Base-by-base conservation (phyloP, 1,140 invertebrate species). In the Belonocnema kinseyi region DNA sequence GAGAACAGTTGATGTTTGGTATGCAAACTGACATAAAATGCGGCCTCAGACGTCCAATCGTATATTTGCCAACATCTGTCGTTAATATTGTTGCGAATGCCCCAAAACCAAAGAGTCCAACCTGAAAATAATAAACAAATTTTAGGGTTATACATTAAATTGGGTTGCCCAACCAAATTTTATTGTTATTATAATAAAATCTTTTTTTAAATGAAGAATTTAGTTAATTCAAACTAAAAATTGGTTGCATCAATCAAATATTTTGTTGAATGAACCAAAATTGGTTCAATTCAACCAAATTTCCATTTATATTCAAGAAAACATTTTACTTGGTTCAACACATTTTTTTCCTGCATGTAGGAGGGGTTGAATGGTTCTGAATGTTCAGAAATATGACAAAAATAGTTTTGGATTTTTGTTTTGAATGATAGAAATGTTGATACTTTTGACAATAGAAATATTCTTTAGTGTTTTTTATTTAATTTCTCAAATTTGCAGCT, bases 51-150 rank as follows among this genome's bases (percentile, higher is more conserved):
- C 98, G 93, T 40, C 98, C 98, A 77, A 99, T 95, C 2, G 95
- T 95, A 85, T 98, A 98, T 90, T 99, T 99, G 26, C 95, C 96
- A 82, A 98, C 94, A 85, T 98, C 97, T 6, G 97, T 98, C 10
- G 95, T 94, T 16, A 97, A 90, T 89, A 97, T 96, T 70, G 95
- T 96, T 77, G 95, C 94, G 2, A 94, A 94, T n/a, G 95, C 95
- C 0, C 97, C 97, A 89, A 98, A 98, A 50, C 95, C 94, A 86
- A 98, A 98, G 0, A 97, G 90, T 2, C 96, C 95, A 12, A 97
- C 90, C 77, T 94, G 80, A 7, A 82, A 84, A n/a, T 76, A 75
- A 71, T 50, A 26, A 74, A 72, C 75, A 19, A 72, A 56, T 75
- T 21, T 61, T 11, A 46, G 10, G 11, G 7, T 46, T 8, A 11